These are phyloP conservation scores for Dendrocincla fuliginosa DNA, from an alignment of 2,797 vertebrate genomes.

Conservation along the genomic window DNA sequence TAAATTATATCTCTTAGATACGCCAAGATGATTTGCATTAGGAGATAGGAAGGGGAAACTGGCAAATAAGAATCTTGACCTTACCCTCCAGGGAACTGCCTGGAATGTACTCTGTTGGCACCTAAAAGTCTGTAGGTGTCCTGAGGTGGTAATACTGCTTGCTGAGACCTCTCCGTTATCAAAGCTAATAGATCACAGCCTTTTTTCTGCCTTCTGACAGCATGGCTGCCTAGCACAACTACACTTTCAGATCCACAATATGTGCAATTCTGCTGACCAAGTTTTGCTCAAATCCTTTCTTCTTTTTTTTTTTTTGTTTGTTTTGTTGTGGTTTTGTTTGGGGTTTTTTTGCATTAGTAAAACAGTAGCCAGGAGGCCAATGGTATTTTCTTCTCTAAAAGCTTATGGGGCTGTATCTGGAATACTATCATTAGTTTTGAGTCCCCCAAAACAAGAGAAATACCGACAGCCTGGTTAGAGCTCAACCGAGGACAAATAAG, in stretches of 20 bases:
- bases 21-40: not conserved
- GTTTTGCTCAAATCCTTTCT: not conserved
- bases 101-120: not conserved
- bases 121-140: not conserved
- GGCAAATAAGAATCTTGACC: not conserved
- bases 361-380: not conserved
- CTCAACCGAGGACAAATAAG: not conserved
- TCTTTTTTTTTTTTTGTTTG: not conserved
- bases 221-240: not conserved
- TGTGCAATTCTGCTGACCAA: not conserved
- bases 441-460: not conserved
- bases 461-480: not conserved
- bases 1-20: slow-evolving; percentile 57
- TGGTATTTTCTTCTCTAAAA: not conserved
- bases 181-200: not conserved
- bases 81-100: not conserved
- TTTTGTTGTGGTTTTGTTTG: too few relatives aligned
- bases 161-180: not conserved
- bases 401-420: not conserved
- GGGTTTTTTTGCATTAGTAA: not conserved
- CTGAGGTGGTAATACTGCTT: not conserved
- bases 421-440: not conserved
- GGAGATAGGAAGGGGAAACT: not conserved
- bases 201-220: not conserved
- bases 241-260: not conserved